These are phyloP conservation scores for Syngnathus typhle DNA, from an alignment of 2,113 vertebrate genomes.

Conservation along the genomic window DNA sequence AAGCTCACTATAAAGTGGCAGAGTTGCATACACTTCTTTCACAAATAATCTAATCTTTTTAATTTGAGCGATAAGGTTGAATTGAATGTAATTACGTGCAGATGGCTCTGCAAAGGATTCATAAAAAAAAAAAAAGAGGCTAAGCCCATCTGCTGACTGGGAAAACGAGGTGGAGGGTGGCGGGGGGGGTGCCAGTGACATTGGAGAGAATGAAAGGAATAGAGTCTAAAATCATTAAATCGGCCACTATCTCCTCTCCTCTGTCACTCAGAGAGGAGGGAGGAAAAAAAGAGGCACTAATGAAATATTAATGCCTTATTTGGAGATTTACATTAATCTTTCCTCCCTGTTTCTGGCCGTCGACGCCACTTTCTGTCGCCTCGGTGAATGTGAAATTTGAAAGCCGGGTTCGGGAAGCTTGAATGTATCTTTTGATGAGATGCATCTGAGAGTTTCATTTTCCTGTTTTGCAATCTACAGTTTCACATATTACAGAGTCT, in stretches of 20 bases:
- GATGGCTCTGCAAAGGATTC: constrained; percentile 69
- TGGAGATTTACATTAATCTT: constrained; percentile 81
- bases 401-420: constrained; percentile 41
- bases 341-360: constrained; percentile 45
- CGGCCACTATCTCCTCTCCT: constrained; percentile 78
- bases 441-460: constrained; percentile 44
- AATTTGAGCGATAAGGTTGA: constrained; percentile 73
- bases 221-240: constrained; percentile 87
- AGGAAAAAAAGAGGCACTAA: constrained; percentile 83
- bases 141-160: constrained; percentile 80
- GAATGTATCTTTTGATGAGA: constrained; percentile 66
- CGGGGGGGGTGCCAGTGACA: constrained; percentile 32
- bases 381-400: constrained; percentile 49
- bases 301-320: constrained; percentile 93
- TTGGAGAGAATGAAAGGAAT: constrained; percentile 68
- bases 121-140: constrained; percentile 70
- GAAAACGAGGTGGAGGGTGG: constrained; percentile 53
- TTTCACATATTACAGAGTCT: constrained; percentile 46
- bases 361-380: constrained; percentile 22
- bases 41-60: constrained; percentile 77
- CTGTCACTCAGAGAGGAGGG: constrained; percentile 81
- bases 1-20: constrained; percentile 45
- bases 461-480: constrained; percentile 64
- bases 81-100: constrained; percentile 73
- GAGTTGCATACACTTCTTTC: constrained; percentile 67